Evolutionary conservation across 2,888 invertebrate species (phyloP), one percentile per base, ranked within the genome.

Genomic region (Macrophya annulata): DNA sequence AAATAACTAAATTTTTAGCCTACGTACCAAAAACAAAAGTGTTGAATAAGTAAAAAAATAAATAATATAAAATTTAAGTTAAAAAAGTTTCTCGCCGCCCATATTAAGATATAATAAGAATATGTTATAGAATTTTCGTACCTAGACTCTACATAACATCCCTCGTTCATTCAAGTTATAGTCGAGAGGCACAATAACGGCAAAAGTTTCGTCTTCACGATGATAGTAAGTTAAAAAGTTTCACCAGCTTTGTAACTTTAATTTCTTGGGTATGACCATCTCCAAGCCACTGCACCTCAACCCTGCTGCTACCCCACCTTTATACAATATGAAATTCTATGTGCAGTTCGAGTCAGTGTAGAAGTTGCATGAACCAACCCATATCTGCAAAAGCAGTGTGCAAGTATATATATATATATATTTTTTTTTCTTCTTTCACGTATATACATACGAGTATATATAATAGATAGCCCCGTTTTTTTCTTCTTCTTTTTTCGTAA

Each of bases 171-270:
- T 76, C n/a, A 25, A 76, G 43, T 76, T 76, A 76, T 31, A 76
- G 76, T 31, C 59, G 40, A 62, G 43, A 31, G 15, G n/a, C 59
- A 65, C 62, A 81, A 65, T 43, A 81, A 65, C 81, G 81, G 62
- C 81, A 62, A 81, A 81, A 81, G 25, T 59, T 65, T 59, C 62
- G 10, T 81, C 40, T 62, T 40, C 25, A 31, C 31, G n/a, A 45
- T 15, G 21, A 62, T 62, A 81, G 81, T 81, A 65, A 81, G 62
- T 81, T 81, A 65, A 81, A 81, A 81, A 81, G 81, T 81, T 81
- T 43, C 43, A 21, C 81, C 81, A 81, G 81, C 31, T 81, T 81
- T 62, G 81, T 81, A 81, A 81, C 81, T 81, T 65, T 62, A 81
- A 81, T 81, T 81, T 81, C 81, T 81, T 51, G 40, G 81, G 62